Evolutionary conservation across 2,888 invertebrate genomes (phyloP), one percentile per base, ranked within the genome.

Genomic region (Pimpla rufipes): DNA sequence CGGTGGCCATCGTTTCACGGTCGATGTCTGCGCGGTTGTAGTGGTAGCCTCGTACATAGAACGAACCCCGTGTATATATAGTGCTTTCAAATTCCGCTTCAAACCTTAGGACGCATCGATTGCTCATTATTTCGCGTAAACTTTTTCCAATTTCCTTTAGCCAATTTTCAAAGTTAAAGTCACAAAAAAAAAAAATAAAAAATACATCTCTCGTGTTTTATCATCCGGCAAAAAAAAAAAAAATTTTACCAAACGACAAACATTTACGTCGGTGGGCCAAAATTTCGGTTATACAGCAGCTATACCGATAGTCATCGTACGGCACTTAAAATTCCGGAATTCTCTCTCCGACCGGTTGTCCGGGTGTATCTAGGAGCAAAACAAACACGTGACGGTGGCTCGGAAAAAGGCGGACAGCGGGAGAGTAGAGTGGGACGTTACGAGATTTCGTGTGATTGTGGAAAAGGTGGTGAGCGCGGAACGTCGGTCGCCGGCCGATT

Each of bases 401-500:
- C 8, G 68, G 55, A 67, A 23, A 68, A 47, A 77, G 42, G 21
- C 42, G 16, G 37, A 42, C 42, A 23, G 52, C 6, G 11, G 16
- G 74, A 79, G 59, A 66, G 73, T 11, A 47, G 59, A 21, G 13
- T 21, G 21, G 52, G 11, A 21, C 11, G 23, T 79, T 55, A 74
- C 47, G 71, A 76, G 85, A 84, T 87, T 88, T 87, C 85, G 85
- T 87, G 86, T 87, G 88, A 89, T 89, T 89, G 86, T 88, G 86
- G 88, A 84, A 88, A 55, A 55, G 55, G 55, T 11, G 29, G 3
- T 29, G 29, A n/a, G 21, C 47, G 47, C 45, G 8, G 8, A 23
- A 55, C 55, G 55, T 11, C 13, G 45, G n/a, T 13, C n/a, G 13
- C 45, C 45, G 45, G 13, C 21, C 13, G 55, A 55, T 55, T 55